A percentile compares a stretch with the other conserved stretches of the same genome.
Evolutionary conservation across 2,797 vertebrate genomes (phyloP).

Genomic region (Gymnothorax javanicus): DNA sequence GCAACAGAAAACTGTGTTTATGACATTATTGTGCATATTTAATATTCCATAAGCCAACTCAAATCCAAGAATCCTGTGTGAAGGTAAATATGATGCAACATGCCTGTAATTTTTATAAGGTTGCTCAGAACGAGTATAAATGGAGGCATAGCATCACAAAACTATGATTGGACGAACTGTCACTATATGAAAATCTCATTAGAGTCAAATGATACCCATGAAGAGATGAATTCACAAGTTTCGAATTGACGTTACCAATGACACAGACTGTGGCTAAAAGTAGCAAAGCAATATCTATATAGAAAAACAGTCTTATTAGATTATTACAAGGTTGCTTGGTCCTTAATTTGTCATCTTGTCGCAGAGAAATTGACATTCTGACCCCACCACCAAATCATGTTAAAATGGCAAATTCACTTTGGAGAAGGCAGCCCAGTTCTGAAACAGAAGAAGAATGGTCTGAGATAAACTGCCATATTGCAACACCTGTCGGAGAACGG

Average conservation of each 20-base stretch:
- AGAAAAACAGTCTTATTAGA: too few species aligned
- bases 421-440: background rate
- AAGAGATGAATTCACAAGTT: background rate
- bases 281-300: background rate
- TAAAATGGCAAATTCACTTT: background rate
- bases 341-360: background rate
- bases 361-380: background rate
- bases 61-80: background rate
- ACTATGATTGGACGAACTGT: background rate
- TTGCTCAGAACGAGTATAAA: background rate
- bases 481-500: background rate
- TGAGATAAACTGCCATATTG: background rate
- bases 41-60: background rate
- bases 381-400: background rate
- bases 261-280: background rate
- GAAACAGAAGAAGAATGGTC: background rate
- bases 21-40: background rate
- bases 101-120: background rate
- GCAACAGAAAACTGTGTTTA: background rate
- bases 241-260: background rate
- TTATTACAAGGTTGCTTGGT: background rate
- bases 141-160: background rate
- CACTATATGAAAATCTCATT: background rate
- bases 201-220: background rate
- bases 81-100: background rate